Base-by-base conservation (phyloP, 2,888 invertebrate species). In the Strigamia transsilvanica region DNA sequence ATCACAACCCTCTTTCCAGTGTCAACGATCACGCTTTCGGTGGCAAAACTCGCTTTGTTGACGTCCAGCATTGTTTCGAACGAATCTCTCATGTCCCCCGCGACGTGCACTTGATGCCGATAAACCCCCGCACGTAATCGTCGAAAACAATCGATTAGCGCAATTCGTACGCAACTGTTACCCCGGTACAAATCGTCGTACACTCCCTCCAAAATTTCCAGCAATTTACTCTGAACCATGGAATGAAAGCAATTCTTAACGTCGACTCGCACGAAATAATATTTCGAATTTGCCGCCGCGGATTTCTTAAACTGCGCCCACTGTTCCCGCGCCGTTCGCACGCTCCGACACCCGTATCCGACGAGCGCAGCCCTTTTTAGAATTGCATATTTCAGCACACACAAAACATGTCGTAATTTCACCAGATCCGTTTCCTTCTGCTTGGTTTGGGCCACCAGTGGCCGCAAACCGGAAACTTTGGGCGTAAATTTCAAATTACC, bases 201-300 rank as follows among this genome's bases (percentile, higher is more conserved):
- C 61, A 66, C 21, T 21, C 5, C 7, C 18, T 66, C 61, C 21
- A 66, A 21, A 1, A 66, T 66, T 7, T 66, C 21, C 12, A 66
- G 61, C 7, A 66, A 18, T 23, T 66, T 66, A 18, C 23, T 23
- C 21, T 66, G 61, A 12, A 66, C 1, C 18, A 66, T 66, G 18
- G 61, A 66, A 23, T 66, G 61, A 21, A 66, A 66, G 18, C 61
- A 66, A 21, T 66, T 23, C 61, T 66, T 66, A 23, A 66, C 21
- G 23, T 66, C 61, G 10, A 66, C 61, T 66, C 18, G 23, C 18
- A 66, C 61, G 12, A 66, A 66, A 23, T 66, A 66, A 66, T n/a
- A 66, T 23, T 46, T 46, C 46, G n/a, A 46, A 46, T 46, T 46
- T 46, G 12, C 46, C 46, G 46, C 46, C 46, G 18, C 4, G 18